Conservation (phyloP, 2,113 vertebrate genomes). For the Neolamprologus hecqui region DNA sequence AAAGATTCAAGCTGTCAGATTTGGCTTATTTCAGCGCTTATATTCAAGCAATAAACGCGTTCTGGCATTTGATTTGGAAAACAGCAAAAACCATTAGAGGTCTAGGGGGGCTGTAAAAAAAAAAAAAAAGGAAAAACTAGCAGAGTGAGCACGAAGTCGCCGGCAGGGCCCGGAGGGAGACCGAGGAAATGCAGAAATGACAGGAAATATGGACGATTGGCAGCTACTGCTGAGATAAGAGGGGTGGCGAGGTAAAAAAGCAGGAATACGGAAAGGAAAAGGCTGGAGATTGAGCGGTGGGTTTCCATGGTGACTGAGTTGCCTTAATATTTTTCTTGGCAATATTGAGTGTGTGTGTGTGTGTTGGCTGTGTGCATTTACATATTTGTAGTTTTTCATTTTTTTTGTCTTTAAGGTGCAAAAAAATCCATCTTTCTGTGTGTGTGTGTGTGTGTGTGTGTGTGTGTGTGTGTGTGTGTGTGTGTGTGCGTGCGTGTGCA, state of each 20-base stretch:
- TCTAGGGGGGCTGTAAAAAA: background rate
- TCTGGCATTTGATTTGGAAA: background rate
- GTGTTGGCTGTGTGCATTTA: background rate
- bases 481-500: background rate
- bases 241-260: background rate
- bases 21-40: background rate
- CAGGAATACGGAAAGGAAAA: constrained; percentile 10
- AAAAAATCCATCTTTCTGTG: background rate
- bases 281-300: constrained; percentile 12
- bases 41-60: background rate
- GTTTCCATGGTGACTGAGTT: constrained; percentile 63
- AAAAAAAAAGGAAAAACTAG: background rate
- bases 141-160: background rate
- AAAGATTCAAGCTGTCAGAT: background rate
- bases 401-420: background rate
- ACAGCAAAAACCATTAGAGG: background rate
- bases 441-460: background rate
- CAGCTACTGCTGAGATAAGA: constrained; percentile 35
- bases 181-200: background rate
- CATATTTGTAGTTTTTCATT: background rate
- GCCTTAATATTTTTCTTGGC: constrained; percentile 27
- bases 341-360: background rate
- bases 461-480: background rate
- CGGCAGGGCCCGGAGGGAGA: background rate
- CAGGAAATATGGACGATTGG: constrained; percentile 13